These are phyloP conservation scores for Passer domesticus DNA, from an alignment of 2,113 vertebrate genomes.

Conservation along the genomic window DNA sequence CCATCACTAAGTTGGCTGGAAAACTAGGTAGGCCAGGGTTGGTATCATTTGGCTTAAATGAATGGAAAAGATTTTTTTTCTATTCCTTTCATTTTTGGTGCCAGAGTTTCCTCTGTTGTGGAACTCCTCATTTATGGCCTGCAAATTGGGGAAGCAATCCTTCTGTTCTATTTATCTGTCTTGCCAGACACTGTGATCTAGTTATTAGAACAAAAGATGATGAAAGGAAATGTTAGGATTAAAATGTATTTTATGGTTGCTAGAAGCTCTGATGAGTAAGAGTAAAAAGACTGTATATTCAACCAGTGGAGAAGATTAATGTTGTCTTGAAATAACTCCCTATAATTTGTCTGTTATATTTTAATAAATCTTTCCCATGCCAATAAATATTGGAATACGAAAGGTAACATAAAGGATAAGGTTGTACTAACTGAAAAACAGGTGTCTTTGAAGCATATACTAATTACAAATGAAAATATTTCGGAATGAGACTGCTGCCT, in stretches of 20 bases:
- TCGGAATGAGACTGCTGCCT: background rate
- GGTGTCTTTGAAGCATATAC: background rate
- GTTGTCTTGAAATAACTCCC: background rate
- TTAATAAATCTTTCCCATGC: background rate
- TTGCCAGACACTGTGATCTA: background rate
- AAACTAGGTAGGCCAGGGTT: background rate
- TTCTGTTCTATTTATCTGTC: slow-evolving; percentile 7
- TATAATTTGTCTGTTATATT: background rate
- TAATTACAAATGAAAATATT: background rate
- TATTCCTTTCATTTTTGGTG: background rate
- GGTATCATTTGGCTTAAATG: background rate
- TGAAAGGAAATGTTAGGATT: background rate
- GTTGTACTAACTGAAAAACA: background rate
- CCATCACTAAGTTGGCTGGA: background rate
- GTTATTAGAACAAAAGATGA: background rate
- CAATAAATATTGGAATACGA: background rate
- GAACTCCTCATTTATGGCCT: background rate
- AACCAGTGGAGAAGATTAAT: background rate
- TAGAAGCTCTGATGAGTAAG: background rate
- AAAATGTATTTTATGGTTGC: background rate
- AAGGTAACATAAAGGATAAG: background rate
- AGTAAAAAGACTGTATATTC: background rate
- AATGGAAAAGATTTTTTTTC: background rate
- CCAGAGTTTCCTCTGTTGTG: background rate
- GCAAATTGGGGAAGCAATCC: background rate